phyloP scores from a whole-genome alignment of 2,888 invertebrate genomes.

The Sphecodes monilicornis region DNA sequence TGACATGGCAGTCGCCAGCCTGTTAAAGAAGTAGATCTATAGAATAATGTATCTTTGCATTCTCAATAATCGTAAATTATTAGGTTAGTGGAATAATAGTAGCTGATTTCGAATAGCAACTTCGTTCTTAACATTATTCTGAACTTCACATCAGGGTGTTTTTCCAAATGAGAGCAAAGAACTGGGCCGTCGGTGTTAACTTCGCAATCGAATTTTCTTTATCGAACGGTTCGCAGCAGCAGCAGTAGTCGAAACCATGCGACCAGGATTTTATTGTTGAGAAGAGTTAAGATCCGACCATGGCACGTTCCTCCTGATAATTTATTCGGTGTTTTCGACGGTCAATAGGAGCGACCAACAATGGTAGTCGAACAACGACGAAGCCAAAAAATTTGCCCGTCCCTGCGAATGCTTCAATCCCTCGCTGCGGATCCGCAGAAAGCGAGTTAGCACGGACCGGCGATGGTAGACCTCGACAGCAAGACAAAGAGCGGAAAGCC shows the following conservation, averaged over 20 bases:
- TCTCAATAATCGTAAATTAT: too few relatives aligned
- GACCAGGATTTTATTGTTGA: neutral
- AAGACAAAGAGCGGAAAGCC: neutral
- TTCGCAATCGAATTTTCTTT: neutral
- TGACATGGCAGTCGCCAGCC: too few relatives aligned
- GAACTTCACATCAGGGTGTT: neutral
- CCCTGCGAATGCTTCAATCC: neutral
- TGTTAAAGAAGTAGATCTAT: too few relatives aligned
- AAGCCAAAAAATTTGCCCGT: neutral
- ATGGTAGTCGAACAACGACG: neutral
- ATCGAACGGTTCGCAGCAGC: neutral
- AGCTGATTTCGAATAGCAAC: too few relatives aligned
- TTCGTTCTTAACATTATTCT: neutral
- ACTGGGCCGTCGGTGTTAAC: conserved; percentile 2
- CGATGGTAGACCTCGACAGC: conserved; percentile 4
- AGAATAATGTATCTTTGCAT: too few relatives aligned
- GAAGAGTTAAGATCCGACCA: neutral
- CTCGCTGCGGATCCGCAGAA: conserved; percentile 2
- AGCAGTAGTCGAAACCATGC: neutral
- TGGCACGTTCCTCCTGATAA: neutral
- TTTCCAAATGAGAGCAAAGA: neutral
- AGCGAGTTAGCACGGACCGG: neutral
- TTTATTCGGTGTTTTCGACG: neutral
- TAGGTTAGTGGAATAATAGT: too few relatives aligned
- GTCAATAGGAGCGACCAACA: neutral